Percentiles rank a stretch among this genome's conserved stretches.
Evolutionary conservation across 2,113 vertebrate genomes (phyloP).

Genomic region (Triplophysa siluroides): DNA sequence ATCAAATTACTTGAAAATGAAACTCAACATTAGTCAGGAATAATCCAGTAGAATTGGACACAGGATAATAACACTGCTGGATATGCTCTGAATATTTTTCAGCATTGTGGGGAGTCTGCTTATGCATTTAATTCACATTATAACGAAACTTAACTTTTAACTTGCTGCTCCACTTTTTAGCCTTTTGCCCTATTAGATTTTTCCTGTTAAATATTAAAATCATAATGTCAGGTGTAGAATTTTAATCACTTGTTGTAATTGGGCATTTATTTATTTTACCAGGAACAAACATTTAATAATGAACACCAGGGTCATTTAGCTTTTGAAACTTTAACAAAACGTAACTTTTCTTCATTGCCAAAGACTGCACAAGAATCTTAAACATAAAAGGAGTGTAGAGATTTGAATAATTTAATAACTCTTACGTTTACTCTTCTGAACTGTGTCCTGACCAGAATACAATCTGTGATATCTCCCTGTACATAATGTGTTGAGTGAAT

Average conservation of each 20-base stretch:
- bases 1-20: not conserved
- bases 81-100: not conserved
- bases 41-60: not conserved
- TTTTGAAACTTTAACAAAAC: not conserved
- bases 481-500: conserved; percentile 5
- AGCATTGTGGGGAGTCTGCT: not conserved
- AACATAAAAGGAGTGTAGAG: too few relatives aligned
- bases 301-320: not conserved
- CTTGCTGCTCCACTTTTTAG: not conserved
- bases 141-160: not conserved
- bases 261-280: not conserved
- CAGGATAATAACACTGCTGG: not conserved
- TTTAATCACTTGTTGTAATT: not conserved
- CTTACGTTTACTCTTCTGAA: too few relatives aligned
- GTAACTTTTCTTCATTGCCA: too few relatives aligned
- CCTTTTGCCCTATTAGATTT: not conserved
- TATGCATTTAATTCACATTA: not conserved
- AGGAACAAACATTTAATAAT: not conserved
- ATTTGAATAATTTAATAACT: too few relatives aligned
- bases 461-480: too few relatives aligned
- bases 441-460: too few relatives aligned
- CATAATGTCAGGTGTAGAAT: not conserved
- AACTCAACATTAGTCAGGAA: not conserved
- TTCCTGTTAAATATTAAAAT: not conserved
- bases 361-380: too few relatives aligned